Conservation (phyloP, 37 sponge, comb jelly and placozoan genomes). For the Ephydatia muelleri region DNA sequence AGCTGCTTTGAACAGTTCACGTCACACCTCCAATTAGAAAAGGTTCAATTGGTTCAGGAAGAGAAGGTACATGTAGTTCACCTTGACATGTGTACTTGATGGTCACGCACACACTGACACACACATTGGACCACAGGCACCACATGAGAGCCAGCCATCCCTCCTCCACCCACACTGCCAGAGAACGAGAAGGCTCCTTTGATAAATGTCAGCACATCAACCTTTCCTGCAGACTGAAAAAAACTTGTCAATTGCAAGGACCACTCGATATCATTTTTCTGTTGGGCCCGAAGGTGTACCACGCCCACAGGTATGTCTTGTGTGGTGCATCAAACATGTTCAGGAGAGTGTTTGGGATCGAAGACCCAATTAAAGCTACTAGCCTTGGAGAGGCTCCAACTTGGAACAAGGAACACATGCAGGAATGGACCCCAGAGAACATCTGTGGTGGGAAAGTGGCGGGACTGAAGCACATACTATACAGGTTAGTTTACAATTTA, state of each 20-base stretch:
- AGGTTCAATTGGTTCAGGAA: conserved; percentile 50
- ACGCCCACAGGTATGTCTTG: conserved; percentile 65
- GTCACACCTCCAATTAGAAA: background rate
- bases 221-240: conserved; percentile 48
- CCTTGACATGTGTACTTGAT: background rate
- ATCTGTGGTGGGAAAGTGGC: conserved; percentile 51
- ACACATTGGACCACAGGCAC: background rate
- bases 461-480: conserved; percentile 45
- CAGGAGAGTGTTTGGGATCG: conserved; percentile 58
- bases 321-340: conserved; percentile 73
- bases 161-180: conserved; percentile 83
- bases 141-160: conserved; percentile 39
- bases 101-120: background rate
- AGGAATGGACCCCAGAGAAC: conserved; percentile 12
- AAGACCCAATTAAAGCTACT: background rate
- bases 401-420: conserved; percentile 49
- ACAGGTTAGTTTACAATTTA: conserved; percentile 31
- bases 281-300: conserved; percentile 18
- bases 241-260: conserved; percentile 32
- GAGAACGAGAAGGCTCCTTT: conserved; percentile 70
- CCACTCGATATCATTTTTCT: conserved; percentile 55
- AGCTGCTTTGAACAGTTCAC: background rate
- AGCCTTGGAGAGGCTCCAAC: conserved; percentile 33
- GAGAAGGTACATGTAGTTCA: conserved; percentile 28
- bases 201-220: conserved; percentile 75